These are phyloP conservation scores for Ichneumoninae sp. DNA, from an alignment of 2,888 invertebrate species.

Conservation along the genomic window DNA sequence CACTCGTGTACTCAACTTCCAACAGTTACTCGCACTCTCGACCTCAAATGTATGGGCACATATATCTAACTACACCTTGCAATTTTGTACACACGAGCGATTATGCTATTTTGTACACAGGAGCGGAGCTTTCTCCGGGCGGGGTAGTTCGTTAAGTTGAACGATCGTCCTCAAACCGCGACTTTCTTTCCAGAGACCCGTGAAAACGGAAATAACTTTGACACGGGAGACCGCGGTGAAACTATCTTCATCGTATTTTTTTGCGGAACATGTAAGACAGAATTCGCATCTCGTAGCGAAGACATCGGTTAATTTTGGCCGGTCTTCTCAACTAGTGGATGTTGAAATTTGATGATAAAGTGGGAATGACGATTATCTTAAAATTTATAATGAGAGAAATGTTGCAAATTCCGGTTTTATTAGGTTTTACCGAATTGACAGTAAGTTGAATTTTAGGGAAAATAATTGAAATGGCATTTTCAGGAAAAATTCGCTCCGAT, in stretches of 20 bases:
- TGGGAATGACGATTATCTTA: background rate
- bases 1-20: conserved; percentile 34
- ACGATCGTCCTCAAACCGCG: background rate
- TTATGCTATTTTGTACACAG: conserved; percentile 26
- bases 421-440: conserved; percentile 11
- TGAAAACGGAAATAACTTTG: background rate
- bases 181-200: background rate
- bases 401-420: background rate
- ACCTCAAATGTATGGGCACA: conserved; percentile 24
- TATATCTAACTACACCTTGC: conserved; percentile 13
- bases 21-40: conserved; percentile 43
- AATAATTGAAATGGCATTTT: background rate
- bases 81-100: conserved; percentile 26
- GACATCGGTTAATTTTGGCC: background rate
- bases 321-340: too few species aligned
- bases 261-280: background rate
- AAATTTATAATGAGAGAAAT: background rate
- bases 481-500: background rate
- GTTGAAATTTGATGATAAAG: too few species aligned
- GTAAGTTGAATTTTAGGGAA: background rate
- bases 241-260: background rate
- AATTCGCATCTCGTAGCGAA: background rate
- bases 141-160: conserved; percentile 30
- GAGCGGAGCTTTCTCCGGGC: background rate
- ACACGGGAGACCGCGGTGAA: background rate